Evolutionary conservation across 2,797 vertebrate genomes (phyloP).

Genomic region (Hemitrygon akajei): DNA sequence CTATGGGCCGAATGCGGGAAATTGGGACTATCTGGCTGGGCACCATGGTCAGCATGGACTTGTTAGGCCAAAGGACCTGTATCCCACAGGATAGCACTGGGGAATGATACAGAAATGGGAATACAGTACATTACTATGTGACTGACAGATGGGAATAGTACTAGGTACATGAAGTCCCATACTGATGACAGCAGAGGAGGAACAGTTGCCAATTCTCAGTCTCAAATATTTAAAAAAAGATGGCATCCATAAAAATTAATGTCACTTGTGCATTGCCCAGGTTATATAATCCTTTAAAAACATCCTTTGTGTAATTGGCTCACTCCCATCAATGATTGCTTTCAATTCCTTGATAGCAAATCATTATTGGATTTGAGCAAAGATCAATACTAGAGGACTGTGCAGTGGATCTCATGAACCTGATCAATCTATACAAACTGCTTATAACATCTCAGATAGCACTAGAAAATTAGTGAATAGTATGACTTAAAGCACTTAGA

Average conservation of each 20-base stretch:
- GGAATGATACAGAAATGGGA: too few relatives aligned
- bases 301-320: not conserved
- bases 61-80: too few relatives aligned
- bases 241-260: not conserved
- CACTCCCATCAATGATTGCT: not conserved
- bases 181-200: too few relatives aligned
- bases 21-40: too few relatives aligned
- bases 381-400: not conserved
- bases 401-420: not conserved
- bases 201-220: too few relatives aligned
- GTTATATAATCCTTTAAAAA: not conserved
- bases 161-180: too few relatives aligned
- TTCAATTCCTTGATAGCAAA: not conserved
- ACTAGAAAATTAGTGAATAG: not conserved
- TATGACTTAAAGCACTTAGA: not conserved
- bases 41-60: too few relatives aligned
- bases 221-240: too few relatives aligned
- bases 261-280: not conserved
- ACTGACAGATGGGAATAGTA: too few relatives aligned
- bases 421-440: not conserved
- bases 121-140: too few relatives aligned
- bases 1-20: too few relatives aligned
- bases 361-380: slow-evolving; percentile 1
- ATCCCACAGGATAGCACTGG: too few relatives aligned
- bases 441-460: not conserved